phyloP scores from a whole-genome alignment of 1,140 invertebrate genomes.

The Rhynchophorus ferrugineus region DNA sequence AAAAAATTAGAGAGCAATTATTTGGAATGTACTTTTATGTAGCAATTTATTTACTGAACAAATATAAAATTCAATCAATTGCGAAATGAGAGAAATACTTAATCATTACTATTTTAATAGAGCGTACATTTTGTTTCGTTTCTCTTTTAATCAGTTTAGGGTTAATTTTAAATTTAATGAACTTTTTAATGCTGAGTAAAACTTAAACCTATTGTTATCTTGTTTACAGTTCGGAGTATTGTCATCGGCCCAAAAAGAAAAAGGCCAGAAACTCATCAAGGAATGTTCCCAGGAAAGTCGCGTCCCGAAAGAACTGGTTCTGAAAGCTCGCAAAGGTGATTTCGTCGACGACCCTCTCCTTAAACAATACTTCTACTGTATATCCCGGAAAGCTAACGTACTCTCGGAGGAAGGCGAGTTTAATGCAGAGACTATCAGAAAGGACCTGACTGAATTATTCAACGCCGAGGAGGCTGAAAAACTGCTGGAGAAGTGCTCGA shows the following conservation, averaged over 20 bases:
- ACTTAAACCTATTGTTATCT: no score
- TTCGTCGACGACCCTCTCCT: slow-evolving; percentile 37
- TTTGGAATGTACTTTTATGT: no score
- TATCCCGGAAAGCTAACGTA: slow-evolving; percentile 41
- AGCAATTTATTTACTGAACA: no score
- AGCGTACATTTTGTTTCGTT: no score
- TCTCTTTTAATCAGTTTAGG: no score
- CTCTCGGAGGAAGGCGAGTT: slow-evolving; percentile 37
- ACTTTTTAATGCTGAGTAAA: no score
- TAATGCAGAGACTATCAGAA: slow-evolving; percentile 37
- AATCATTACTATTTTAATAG: no score
- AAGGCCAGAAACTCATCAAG: slow-evolving; percentile 23
- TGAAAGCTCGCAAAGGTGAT: slow-evolving; percentile 39
- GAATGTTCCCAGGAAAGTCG: slow-evolving; percentile 41
- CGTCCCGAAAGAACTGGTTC: slow-evolving; percentile 35
- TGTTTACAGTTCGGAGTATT: not conserved
- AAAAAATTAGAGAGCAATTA: no score
- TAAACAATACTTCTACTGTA: slow-evolving; percentile 40
- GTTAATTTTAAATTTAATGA: no score
- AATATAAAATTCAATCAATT: no score
- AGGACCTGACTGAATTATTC: slow-evolving; percentile 38
- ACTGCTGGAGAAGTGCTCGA: slow-evolving; percentile 11
- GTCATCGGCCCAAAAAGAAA: slow-evolving; percentile 3
- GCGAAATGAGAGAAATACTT: no score
- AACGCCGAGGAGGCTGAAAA: slow-evolving; percentile 30